Evolutionary conservation across 1,140 invertebrate species (phyloP).

Genomic region (Cydia amplana): DNA sequence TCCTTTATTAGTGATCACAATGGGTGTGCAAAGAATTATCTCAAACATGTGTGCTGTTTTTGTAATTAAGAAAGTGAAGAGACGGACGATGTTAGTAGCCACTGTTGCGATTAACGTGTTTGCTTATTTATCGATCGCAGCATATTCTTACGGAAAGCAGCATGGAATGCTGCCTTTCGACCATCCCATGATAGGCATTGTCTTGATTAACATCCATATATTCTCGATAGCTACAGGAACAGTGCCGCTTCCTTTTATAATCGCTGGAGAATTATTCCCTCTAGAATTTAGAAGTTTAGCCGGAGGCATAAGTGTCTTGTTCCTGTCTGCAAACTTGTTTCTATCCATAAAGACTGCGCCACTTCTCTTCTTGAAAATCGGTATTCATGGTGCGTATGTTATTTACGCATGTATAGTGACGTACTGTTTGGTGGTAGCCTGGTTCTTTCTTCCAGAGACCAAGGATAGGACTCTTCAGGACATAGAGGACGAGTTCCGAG

Average conservation of each 20-base stretch:
- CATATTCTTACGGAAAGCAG: constrained; percentile 40
- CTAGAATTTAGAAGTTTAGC: constrained; percentile 45
- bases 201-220: constrained; percentile 43
- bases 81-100: constrained; percentile 41
- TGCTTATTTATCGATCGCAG: constrained; percentile 36
- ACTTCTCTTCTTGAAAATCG: constrained; percentile 36
- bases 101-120: constrained; percentile 39
- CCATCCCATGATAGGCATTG: constrained; percentile 38
- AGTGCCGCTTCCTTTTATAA: constrained; percentile 43
- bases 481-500: constrained; percentile 52
- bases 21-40: constrained; percentile 43
- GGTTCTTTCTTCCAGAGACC: constrained; percentile 47
- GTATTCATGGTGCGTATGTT: constrained; percentile 42
- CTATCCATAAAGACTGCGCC: constrained; percentile 44
- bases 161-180: constrained; percentile 38
- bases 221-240: constrained; percentile 45
- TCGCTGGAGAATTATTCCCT: constrained; percentile 49
- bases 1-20: constrained; percentile 39
- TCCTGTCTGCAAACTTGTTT: constrained; percentile 44
- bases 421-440: constrained; percentile 39
- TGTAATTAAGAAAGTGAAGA: constrained; percentile 44
- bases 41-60: constrained; percentile 43
- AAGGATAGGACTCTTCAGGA: constrained; percentile 52
- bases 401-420: constrained; percentile 38
- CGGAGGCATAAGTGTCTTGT: constrained; percentile 44